Conservation (phyloP, 2,113 vertebrate genomes). For the Atherinomorus stipes region DNA sequence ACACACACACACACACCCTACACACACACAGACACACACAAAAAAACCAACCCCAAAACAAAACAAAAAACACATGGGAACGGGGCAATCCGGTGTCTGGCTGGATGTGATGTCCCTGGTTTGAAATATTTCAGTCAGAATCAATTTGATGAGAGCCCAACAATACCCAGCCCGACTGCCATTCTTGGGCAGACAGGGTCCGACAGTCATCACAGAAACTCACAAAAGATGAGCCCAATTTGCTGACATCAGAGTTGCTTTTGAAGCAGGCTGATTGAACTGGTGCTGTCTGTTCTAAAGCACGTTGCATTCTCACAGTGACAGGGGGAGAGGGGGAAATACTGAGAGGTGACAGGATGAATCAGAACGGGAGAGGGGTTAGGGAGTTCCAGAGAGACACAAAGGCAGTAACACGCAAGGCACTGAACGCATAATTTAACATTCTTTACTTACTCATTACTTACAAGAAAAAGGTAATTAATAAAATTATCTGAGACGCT, state of each 20-base stretch:
- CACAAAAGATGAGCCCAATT: slow-evolving; percentile 61
- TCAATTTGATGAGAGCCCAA: slow-evolving; percentile 9
- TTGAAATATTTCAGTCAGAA: not conserved
- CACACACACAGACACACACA: too few relatives aligned
- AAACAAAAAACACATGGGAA: too few relatives aligned
- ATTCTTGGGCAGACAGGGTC: slow-evolving; percentile 20
- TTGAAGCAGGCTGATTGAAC: slow-evolving; percentile 57
- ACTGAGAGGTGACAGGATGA: slow-evolving; percentile 45
- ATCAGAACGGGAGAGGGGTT: slow-evolving; percentile 49
- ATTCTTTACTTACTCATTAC: slow-evolving; percentile 12
- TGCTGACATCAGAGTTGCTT: slow-evolving; percentile 58
- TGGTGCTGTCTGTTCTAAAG: slow-evolving; percentile 55
- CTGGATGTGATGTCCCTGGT: not conserved
- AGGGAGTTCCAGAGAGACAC: slow-evolving; percentile 48
- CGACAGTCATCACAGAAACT: slow-evolving; percentile 31
- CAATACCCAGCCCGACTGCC: slow-evolving; percentile 7
- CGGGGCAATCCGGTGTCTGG: too few relatives aligned
- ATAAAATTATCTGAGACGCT: not conserved
- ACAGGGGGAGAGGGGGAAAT: slow-evolving; percentile 13
- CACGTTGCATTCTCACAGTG: slow-evolving; percentile 59
- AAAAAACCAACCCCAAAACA: too few relatives aligned
- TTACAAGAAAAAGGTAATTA: not conserved
- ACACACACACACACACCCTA: too few relatives aligned
- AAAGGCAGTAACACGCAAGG: slow-evolving; percentile 66
- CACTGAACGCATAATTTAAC: slow-evolving; percentile 29